phyloP scores from a whole-genome alignment of 1,140 invertebrate genomes.

The Halesus radiatus region DNA sequence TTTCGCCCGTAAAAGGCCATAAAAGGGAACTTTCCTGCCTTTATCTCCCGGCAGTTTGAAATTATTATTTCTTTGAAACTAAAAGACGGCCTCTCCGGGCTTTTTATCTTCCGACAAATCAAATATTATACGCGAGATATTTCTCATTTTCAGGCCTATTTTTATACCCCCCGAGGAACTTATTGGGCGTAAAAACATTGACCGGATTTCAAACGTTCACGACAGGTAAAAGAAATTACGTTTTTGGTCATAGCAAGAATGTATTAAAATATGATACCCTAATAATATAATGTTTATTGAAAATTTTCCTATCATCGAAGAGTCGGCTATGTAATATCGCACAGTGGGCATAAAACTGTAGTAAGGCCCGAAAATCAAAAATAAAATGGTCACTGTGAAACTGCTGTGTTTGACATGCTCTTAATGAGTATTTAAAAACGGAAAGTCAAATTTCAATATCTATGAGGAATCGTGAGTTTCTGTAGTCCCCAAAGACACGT shows the following conservation, averaged over 20 bases:
- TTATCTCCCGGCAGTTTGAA: slow-evolving; percentile 57
- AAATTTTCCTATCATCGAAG: no score
- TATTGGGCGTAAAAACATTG: slow-evolving; percentile 27
- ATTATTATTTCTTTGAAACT: slow-evolving; percentile 59
- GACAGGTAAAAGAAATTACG: slow-evolving; percentile 1
- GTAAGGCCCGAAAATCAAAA: no score
- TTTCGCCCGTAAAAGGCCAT: slow-evolving; percentile 55
- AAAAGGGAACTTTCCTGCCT: slow-evolving; percentile 55
- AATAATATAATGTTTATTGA: no score
- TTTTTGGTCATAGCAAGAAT: neutral
- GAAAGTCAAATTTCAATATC: no score
- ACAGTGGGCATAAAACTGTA: no score
- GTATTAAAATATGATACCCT: no score
- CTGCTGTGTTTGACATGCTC: no score
- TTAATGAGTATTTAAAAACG: no score
- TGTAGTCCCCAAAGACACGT: no score
- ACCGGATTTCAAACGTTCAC: slow-evolving; percentile 1
- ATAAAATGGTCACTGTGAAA: no score
- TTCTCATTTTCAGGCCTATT: slow-evolving; percentile 23
- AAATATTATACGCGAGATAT: slow-evolving; percentile 52
- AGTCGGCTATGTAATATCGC: no score
- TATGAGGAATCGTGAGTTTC: no score
- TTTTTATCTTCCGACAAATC: slow-evolving; percentile 56
- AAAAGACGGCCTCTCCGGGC: slow-evolving; percentile 48
- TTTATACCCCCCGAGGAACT: slow-evolving; percentile 19